Conservation (phyloP, 2,113 vertebrate species). For the human region GRCh38 chr14:81977501-81978000, state of each 20-base stretch:
- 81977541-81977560: neutral
- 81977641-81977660: neutral
- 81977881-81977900: neutral
- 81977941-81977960: neutral
- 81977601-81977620: constrained; percentile 6
- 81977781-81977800: neutral
- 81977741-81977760: constrained; percentile 10
- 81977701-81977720: neutral
- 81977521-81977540: constrained; percentile 24
- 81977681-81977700: neutral
- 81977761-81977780: neutral
- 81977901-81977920: neutral
- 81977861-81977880: neutral
- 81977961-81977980: neutral
- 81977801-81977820: neutral
- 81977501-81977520: neutral
- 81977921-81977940: neutral
- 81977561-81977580: neutral
- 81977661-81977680: neutral
- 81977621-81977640: neutral
- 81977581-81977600: neutral
- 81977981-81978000: neutral
- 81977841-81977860: neutral
- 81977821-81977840: neutral
- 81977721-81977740: neutral